Evolutionary conservation across 2,113 vertebrate genomes (phyloP).

Genomic region (Bombycilla garrulus): DNA sequence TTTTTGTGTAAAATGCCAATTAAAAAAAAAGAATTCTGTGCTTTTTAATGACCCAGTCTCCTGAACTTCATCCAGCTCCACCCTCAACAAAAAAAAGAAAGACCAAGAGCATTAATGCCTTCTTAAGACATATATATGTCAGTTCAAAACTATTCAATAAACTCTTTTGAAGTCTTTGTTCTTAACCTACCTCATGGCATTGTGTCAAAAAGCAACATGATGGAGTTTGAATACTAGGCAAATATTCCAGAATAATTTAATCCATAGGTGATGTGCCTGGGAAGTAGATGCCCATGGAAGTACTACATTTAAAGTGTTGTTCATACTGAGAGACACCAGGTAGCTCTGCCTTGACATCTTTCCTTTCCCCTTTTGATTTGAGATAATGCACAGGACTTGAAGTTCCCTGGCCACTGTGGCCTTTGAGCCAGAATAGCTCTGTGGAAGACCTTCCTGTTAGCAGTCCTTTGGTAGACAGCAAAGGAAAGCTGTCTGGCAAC

Average conservation of each 20-base stretch:
- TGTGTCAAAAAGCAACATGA: not conserved
- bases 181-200: not conserved
- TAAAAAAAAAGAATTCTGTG: not conserved
- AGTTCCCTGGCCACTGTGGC: not conserved
- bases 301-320: not conserved
- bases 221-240: not conserved
- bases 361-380: not conserved
- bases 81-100: not conserved
- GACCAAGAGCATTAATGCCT: not conserved
- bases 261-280: not conserved
- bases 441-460: not conserved
- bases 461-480: not conserved
- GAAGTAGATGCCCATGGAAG: not conserved
- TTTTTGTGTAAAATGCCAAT: not conserved
- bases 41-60: not conserved
- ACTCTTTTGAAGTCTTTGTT: not conserved
- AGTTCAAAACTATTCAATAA: not conserved
- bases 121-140: not conserved
- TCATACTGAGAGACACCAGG: not conserved
- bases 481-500: not conserved
- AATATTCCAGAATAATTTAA: not conserved
- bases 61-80: not conserved
- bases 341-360: not conserved
- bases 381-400: not conserved
- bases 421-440: not conserved